Conservation (phyloP, 2,113 vertebrate genomes). For the Scophthalmus maximus region DNA sequence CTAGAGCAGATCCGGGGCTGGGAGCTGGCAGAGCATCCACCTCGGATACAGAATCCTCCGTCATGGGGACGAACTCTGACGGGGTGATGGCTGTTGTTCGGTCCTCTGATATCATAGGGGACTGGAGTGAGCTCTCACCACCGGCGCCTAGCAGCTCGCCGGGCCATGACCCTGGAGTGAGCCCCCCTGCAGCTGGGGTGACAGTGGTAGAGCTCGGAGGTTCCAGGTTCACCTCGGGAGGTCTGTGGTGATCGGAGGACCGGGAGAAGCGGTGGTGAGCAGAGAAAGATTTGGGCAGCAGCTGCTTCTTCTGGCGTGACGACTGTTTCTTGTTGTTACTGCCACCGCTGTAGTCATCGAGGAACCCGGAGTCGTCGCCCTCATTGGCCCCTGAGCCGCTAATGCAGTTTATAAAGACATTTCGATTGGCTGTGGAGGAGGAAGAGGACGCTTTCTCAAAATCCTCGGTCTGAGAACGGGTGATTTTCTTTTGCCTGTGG, state of each 20-base stretch:
- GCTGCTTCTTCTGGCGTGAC: constrained; percentile 88
- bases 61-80: constrained; percentile 91
- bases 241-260: constrained; percentile 81
- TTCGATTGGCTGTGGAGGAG: constrained; percentile 85
- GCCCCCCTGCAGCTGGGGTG: constrained; percentile 49
- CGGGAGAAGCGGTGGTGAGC: constrained; percentile 92
- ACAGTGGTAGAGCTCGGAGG: constrained; percentile 67
- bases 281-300: constrained; percentile 95
- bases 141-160: constrained; percentile 83
- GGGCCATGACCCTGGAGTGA: constrained; percentile 84
- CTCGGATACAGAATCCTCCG: constrained; percentile 94
- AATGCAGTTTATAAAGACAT: constrained; percentile 96
- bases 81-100: constrained; percentile 93
- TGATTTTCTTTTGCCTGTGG: constrained; percentile 91
- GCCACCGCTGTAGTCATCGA: constrained; percentile 86
- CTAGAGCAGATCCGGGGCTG: constrained; percentile 72
- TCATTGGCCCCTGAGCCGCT: constrained; percentile 92
- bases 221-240: constrained; percentile 80
- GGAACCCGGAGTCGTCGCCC: constrained; percentile 94
- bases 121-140: constrained; percentile 89
- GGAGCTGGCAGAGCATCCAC: constrained; percentile 85
- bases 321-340: constrained; percentile 82
- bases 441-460: constrained; percentile 87
- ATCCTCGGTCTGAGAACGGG: constrained; percentile 93
- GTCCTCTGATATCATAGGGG: constrained; percentile 91